Evolutionary conservation across 2,797 vertebrate genomes (phyloP).

Genomic region (Leucoraja ocellata): DNA sequence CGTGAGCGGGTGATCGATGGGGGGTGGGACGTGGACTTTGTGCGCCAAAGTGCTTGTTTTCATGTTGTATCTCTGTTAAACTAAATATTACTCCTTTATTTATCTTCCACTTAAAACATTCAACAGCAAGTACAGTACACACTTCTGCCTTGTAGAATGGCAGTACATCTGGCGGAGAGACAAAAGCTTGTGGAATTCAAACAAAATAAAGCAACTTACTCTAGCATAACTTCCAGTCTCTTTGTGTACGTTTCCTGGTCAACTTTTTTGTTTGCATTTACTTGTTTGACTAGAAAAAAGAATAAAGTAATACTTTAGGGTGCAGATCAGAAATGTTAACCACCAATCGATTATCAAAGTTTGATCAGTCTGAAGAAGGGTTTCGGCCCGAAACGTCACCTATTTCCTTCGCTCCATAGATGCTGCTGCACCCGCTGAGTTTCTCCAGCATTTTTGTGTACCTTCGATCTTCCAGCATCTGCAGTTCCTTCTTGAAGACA

Average conservation of each 20-base stretch:
- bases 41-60: too few relatives aligned
- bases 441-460: too few relatives aligned
- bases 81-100: background rate
- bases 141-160: background rate
- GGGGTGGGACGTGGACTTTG: too few relatives aligned
- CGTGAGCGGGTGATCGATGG: too few relatives aligned
- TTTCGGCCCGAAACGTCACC: too few relatives aligned
- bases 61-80: too few relatives aligned
- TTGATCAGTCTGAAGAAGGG: background rate
- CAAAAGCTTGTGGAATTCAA: background rate
- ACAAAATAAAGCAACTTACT: conserved; percentile 64
- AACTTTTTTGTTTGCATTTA: conserved; percentile 51
- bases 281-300: background rate
- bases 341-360: background rate
- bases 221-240: conserved; percentile 83
- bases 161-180: background rate
- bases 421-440: too few relatives aligned
- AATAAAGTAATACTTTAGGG: background rate
- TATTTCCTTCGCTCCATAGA: too few relatives aligned
- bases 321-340: background rate
- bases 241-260: conserved; percentile 74
- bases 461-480: too few relatives aligned
- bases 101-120: background rate
- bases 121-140: too few relatives aligned
- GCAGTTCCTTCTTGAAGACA: too few relatives aligned